These are phyloP conservation scores for Epiblema foenella DNA, from an alignment of 2,888 invertebrate genomes.

Conservation along the genomic window DNA sequence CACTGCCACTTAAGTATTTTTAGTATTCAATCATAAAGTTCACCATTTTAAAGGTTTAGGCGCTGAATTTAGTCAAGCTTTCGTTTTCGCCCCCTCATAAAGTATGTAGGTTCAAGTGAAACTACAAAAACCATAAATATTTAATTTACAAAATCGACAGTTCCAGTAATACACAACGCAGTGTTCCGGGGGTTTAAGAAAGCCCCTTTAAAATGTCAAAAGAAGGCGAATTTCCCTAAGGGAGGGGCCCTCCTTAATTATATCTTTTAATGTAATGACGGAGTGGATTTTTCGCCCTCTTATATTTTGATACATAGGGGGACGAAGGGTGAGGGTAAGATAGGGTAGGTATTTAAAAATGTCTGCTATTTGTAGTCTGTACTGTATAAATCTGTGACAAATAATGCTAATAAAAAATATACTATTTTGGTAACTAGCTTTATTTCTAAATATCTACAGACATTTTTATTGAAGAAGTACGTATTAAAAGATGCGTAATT, in stretches of 20 bases:
- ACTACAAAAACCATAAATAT: conserved; percentile 7
- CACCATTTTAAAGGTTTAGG: too few species aligned
- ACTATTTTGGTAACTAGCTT: too few species aligned
- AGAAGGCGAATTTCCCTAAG: conserved; percentile 80
- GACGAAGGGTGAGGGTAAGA: conserved; percentile 36
- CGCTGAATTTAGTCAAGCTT: too few species aligned
- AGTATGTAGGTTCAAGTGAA: background rate
- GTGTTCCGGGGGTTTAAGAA: conserved; percentile 67
- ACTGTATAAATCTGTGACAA: too few species aligned
- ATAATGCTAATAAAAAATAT: too few species aligned
- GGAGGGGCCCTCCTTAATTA: conserved; percentile 80
- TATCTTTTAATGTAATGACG: conserved; percentile 83
- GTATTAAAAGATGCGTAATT: too few species aligned
- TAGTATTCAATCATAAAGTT: too few species aligned
- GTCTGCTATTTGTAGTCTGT: background rate
- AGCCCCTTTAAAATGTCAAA: conserved; percentile 82
- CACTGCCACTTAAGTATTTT: too few species aligned
- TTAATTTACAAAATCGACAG: conserved; percentile 9
- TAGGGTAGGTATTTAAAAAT: conserved; percentile 35
- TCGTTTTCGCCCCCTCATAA: background rate
- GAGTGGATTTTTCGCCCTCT: conserved; percentile 80
- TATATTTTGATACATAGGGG: conserved; percentile 60
- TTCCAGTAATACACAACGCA: conserved; percentile 35
- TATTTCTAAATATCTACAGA: too few species aligned
- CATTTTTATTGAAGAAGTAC: too few species aligned